phyloP scores from a whole-genome alignment of 2,888 invertebrate species.

The Lutraria lutraria region DNA sequence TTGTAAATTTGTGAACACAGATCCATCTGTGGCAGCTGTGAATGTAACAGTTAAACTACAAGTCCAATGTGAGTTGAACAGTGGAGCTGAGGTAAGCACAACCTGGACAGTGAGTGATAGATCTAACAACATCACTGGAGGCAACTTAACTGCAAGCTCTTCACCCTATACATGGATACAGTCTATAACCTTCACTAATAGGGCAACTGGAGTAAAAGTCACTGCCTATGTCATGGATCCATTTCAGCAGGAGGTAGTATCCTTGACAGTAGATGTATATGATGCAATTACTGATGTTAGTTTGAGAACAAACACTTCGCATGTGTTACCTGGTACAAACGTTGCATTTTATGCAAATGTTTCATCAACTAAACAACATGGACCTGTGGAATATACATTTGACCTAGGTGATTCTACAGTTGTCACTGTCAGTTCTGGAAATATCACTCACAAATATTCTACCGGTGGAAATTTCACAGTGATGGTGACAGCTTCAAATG shows the following conservation, averaged over 20 bases:
- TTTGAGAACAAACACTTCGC: constrained; percentile 30
- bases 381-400: constrained; percentile 56
- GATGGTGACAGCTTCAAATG: constrained; percentile 63
- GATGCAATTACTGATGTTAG: constrained; percentile 53
- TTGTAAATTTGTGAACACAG: constrained; percentile 38
- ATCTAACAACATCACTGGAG: constrained; percentile 37
- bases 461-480: constrained; percentile 63
- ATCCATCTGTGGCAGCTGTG: constrained; percentile 53
- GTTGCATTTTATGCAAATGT: constrained; percentile 47
- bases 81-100: constrained; percentile 56
- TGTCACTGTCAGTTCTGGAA: constrained; percentile 22
- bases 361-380: constrained; percentile 58
- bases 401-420: constrained; percentile 66
- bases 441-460: constrained; percentile 54
- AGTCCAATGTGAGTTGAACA: constrained; percentile 51
- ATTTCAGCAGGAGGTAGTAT: constrained; percentile 31
- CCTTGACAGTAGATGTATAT: constrained; percentile 52
- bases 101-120: constrained; percentile 53
- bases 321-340: constrained; percentile 16
- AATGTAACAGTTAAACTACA: constrained; percentile 42
- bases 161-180: constrained; percentile 43
- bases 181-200: constrained; percentile 39
- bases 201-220: constrained; percentile 27
- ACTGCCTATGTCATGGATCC: constrained; percentile 48
- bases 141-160: constrained; percentile 31